Evolutionary conservation across 1,140 invertebrate genomes (phyloP).

Genomic region (Pteromalus puparum): DNA sequence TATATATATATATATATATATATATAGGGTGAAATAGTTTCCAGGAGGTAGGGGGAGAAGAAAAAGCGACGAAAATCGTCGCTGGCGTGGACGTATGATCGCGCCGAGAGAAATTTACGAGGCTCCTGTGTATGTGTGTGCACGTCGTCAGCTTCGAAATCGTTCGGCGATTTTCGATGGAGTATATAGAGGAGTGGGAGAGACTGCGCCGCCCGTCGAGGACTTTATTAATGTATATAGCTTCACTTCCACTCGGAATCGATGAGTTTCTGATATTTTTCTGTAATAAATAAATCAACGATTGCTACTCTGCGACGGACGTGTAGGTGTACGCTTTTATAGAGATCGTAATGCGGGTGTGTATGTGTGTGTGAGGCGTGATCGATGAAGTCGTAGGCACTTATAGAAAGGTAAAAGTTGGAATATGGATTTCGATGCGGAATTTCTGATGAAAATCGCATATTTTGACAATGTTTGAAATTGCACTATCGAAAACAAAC

Average conservation of each 20-base stretch:
- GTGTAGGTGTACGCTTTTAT: background rate
- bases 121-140: constrained; percentile 48
- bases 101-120: constrained; percentile 61
- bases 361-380: background rate
- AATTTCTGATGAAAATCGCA: no score
- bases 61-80: constrained; percentile 56
- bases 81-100: constrained; percentile 61
- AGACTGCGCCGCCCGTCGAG: background rate
- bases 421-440: background rate
- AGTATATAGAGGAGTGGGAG: background rate
- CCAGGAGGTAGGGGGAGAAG: background rate
- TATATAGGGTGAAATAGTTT: background rate
- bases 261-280: constrained; percentile 24
- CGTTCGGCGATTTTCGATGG: constrained; percentile 31
- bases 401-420: background rate
- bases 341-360: background rate
- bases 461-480: no score
- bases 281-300: constrained; percentile 36
- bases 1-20: no score
- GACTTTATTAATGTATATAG: constrained; percentile 39
- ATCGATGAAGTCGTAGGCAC: constrained; percentile 2
- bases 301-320: background rate
- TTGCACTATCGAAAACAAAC: no score
- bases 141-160: constrained; percentile 35
- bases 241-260: background rate